Evolutionary conservation across 2,113 vertebrate genomes (phyloP), one percentile per base, ranked within the genome.

Genomic region (Meles meles): DNA sequence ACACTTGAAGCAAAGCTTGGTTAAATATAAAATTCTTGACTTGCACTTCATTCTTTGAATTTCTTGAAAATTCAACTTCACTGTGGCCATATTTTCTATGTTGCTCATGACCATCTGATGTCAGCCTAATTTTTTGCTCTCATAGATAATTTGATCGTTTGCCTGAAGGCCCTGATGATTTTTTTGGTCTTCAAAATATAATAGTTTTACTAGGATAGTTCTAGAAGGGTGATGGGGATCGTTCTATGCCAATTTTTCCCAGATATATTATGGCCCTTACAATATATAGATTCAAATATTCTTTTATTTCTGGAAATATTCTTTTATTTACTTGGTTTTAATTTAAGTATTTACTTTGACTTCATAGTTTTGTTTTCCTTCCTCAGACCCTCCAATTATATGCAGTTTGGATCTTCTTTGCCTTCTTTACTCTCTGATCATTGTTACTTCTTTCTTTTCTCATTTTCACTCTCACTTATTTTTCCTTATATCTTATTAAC

Each of bases 101-200:
- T 39, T 87, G 65, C 21, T 91, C 18, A 74, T 74, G 1, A 55
- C 39, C 39, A 76, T 81, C 13, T 59, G 20, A 31, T 39, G 11
- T 47, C n/a, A 57, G 55, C 55, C 55, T 57, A 57, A 87, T 42
- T 61, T 37, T 37, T 74, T 44, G 25, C 15, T 14, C 44, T 86
- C 31, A n/a, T 20, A 72, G 63, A 42, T 74, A 87, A 59, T 96
- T 67, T 91, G 37, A 65, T 82, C 55, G 82, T 57, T 94, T 87
- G 10, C 20, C 9, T 67, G 14, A 81, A 91, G 37, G 34, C 23
- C 47, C 6, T 77, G 27, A 39, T 42, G 8, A 76, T 23, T 65
- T 37, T 84, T 94, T 94, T 92, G 88, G 67, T 88, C 47, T 59
- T 88, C 65, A 82, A 76, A 82, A 82, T 39, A 49, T 71, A 82